Evolutionary conservation across 2,113 vertebrate genomes (phyloP), one percentile per base, ranked within the genome.

Genomic region (Glareola pratincola): DNA sequence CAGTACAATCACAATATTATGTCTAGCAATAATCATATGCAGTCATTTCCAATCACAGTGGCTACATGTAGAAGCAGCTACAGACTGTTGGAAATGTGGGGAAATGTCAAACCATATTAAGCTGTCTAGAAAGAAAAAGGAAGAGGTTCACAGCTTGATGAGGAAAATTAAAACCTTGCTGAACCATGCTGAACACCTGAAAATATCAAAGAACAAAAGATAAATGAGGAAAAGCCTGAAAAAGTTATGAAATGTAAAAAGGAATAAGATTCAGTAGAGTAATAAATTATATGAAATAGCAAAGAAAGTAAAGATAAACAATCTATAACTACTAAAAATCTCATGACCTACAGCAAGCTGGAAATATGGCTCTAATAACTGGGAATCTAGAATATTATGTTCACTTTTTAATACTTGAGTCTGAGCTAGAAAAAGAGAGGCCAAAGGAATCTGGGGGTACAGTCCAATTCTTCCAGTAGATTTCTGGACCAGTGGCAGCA

Each of bases 111-210:
- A 94, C 29, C 7, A 0, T 82, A 92, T 95, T 97, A 95, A 90
- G 80, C 32, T 71, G 50, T 69, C 60, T 85, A 77, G 81, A 94
- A 93, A 86, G 82, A 92, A 95, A 92, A 94, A 88, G 82, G 43
- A 95, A 96, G 85, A 96, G 56, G 39, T 92, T 95, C 85, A 84
- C 67, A 93, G 82, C 43, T 93, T 95, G 90, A 96, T 95, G 82
- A 96, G 87, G 64, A 87, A 96, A 94, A 96, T 96, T 95, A 94
- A 96, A 97, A 94, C 93, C 81, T 83, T 86, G 34, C 91, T 86
- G 93, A 94, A 90, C 78, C 57, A 77, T 30, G 7, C 18, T 48
- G 82, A 91, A 90, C 72, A 90, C 75, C 81, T 90, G 89, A 95
- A 96, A 95, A 95, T 96, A 96, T 62, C 71, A 95, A 88, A 90